These are phyloP conservation scores for Acronicta aceris DNA, from an alignment of 2,888 invertebrate genomes.

Conservation along the genomic window DNA sequence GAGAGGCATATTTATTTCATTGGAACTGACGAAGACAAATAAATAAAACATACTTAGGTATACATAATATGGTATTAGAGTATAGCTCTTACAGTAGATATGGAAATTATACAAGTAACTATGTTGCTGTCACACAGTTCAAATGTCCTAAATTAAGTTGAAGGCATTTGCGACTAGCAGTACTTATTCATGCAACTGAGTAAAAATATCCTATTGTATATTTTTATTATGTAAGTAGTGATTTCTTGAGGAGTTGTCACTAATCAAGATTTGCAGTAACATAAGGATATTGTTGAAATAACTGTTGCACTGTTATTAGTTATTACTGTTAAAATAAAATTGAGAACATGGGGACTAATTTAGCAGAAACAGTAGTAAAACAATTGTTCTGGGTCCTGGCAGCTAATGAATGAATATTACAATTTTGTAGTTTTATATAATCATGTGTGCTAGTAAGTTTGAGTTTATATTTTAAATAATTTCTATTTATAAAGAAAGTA, in stretches of 20 bases:
- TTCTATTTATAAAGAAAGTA: constrained; percentile 67
- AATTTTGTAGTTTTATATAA: neutral
- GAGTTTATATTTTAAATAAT: constrained; percentile 52
- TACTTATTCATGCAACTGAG: no score
- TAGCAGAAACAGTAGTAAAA: neutral
- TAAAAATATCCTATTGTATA: no score
- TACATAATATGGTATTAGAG: no score
- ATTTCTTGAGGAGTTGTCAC: neutral
- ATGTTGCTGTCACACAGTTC: no score
- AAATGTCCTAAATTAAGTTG: no score
- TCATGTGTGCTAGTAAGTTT: constrained; percentile 50
- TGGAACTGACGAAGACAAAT: no score
- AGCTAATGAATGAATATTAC: neutral
- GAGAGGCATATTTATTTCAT: no score
- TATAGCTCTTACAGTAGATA: neutral
- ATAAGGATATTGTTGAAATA: constrained; percentile 20
- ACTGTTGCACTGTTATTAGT: constrained; percentile 21
- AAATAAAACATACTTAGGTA: no score
- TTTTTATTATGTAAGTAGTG: neutral
- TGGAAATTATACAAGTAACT: neutral
- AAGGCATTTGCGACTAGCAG: no score
- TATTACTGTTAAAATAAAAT: no score
- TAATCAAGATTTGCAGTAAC: constrained; percentile 24
- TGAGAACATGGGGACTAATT: neutral
- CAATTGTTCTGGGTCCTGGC: neutral